Evolutionary conservation across 2,113 vertebrate genomes (phyloP).

Genomic region (Heterochromis multidens): DNA sequence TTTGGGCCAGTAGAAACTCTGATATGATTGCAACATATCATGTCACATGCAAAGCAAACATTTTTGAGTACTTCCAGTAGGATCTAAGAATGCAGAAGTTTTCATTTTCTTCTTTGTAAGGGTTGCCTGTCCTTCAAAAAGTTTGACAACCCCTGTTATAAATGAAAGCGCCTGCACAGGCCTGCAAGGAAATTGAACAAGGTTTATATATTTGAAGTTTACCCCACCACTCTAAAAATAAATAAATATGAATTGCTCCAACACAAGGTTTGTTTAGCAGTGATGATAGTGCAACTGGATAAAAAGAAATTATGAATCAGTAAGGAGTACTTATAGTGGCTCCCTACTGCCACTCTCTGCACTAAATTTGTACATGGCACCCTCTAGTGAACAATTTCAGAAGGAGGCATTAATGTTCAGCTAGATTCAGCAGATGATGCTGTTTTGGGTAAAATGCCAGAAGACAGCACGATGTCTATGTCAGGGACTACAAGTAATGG

Average conservation of each 20-base stretch:
- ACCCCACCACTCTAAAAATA: no score
- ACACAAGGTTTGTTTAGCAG: background rate
- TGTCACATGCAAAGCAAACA: background rate
- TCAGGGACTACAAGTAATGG: background rate
- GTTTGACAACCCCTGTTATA: background rate
- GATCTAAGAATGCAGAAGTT: background rate
- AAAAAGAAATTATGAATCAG: background rate
- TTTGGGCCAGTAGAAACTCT: background rate
- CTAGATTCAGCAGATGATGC: conserved; percentile 12
- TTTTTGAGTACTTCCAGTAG: background rate
- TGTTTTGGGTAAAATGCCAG: conserved; percentile 19
- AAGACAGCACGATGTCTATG: background rate
- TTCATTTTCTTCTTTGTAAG: background rate
- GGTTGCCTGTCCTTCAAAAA: background rate
- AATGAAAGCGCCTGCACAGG: background rate
- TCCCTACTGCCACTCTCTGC: background rate
- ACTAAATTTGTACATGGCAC: background rate
- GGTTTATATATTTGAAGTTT: no score
- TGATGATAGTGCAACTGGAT: background rate
- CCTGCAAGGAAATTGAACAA: background rate
- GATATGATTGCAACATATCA: background rate
- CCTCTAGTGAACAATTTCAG: conserved; percentile 45
- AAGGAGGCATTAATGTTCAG: background rate
- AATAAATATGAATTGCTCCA: background rate
- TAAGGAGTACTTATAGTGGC: background rate